These are phyloP conservation scores for Bombus impatiens DNA, from an alignment of 1,140 invertebrate species.

Conservation along the genomic window DNA sequence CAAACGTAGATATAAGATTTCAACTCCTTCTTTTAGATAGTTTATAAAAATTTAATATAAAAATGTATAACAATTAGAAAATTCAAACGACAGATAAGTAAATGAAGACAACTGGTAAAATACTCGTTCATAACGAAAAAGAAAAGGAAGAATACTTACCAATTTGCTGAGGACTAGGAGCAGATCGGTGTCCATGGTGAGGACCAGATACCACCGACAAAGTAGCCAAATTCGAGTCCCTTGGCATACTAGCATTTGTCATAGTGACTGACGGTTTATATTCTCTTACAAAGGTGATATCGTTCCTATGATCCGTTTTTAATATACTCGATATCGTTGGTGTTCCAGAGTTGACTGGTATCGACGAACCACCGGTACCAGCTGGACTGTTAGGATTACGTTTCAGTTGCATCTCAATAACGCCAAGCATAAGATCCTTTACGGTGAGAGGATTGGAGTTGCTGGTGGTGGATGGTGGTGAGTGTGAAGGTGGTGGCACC, in stretches of 20 bases:
- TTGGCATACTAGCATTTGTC: slow-evolving; percentile 76
- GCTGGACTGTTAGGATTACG: slow-evolving; percentile 84
- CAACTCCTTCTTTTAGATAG: background rate
- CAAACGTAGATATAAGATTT: background rate
- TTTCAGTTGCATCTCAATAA: slow-evolving; percentile 89
- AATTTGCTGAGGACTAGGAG: slow-evolving; percentile 79
- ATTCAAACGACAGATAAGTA: background rate
- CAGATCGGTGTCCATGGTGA: slow-evolving; percentile 77
- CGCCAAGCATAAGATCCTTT: slow-evolving; percentile 88
- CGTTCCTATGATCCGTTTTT: slow-evolving; percentile 83
- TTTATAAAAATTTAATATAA: background rate
- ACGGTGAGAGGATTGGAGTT: slow-evolving; percentile 85
- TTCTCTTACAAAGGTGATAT: slow-evolving; percentile 83
- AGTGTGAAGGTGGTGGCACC: slow-evolving; percentile 79
- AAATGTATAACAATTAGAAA: no score
- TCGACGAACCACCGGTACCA: slow-evolving; percentile 70
- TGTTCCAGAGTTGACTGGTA: slow-evolving; percentile 81
- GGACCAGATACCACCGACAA: slow-evolving; percentile 85
- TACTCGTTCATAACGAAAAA: background rate
- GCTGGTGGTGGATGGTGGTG: slow-evolving; percentile 80
- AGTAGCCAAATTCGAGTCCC: slow-evolving; percentile 85
- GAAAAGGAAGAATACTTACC: slow-evolving; percentile 53
- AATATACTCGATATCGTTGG: slow-evolving; percentile 87
- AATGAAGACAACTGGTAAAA: background rate
- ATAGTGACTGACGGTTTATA: slow-evolving; percentile 78